Conservation (phyloP, 1,140 invertebrate species). For the Drosophila ficusphila region DNA sequence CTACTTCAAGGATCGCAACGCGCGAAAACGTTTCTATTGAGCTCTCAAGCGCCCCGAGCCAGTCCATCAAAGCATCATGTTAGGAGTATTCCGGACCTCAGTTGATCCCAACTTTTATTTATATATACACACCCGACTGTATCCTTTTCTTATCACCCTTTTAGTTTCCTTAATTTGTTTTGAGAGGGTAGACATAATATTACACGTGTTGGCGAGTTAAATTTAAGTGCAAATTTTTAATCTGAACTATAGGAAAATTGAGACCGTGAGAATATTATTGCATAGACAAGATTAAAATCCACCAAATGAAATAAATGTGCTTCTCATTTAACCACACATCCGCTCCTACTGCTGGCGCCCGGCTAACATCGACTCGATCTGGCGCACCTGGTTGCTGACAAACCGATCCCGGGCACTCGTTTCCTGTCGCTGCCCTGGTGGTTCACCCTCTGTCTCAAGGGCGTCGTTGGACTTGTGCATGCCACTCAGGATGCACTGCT, state of each 20-base stretch:
- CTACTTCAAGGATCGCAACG: slow-evolving; percentile 96
- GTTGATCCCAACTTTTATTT: slow-evolving; percentile 43
- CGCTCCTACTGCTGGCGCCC: slow-evolving; percentile 38
- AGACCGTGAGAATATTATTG: slow-evolving; percentile 74
- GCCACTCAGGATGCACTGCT: slow-evolving; percentile 88
- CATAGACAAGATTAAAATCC: slow-evolving; percentile 48
- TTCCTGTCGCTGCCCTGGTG: slow-evolving; percentile 10
- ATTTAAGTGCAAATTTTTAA: slow-evolving; percentile 76
- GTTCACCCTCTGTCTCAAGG: slow-evolving; percentile 50
- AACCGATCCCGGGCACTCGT: slow-evolving; percentile 51
- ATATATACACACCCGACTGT: slow-evolving; percentile 47
- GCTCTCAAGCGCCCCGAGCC: not conserved
- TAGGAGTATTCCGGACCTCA: slow-evolving; percentile 20
- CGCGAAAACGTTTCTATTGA: slow-evolving; percentile 95
- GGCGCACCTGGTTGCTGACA: slow-evolving; percentile 72
- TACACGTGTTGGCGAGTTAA: slow-evolving; percentile 57
- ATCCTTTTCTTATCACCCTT: slow-evolving; percentile 21
- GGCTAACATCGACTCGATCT: slow-evolving; percentile 69
- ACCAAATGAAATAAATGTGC: slow-evolving; percentile 16
- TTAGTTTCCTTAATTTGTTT: slow-evolving; percentile 27
- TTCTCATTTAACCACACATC: slow-evolving; percentile 38
- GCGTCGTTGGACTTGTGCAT: slow-evolving; percentile 74
- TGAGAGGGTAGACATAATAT: slow-evolving; percentile 36
- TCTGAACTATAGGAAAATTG: slow-evolving; percentile 79
- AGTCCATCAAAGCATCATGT: slow-evolving; percentile 18